phyloP scores from a whole-genome alignment of 2,888 invertebrate species.

The Sturmia bella region DNA sequence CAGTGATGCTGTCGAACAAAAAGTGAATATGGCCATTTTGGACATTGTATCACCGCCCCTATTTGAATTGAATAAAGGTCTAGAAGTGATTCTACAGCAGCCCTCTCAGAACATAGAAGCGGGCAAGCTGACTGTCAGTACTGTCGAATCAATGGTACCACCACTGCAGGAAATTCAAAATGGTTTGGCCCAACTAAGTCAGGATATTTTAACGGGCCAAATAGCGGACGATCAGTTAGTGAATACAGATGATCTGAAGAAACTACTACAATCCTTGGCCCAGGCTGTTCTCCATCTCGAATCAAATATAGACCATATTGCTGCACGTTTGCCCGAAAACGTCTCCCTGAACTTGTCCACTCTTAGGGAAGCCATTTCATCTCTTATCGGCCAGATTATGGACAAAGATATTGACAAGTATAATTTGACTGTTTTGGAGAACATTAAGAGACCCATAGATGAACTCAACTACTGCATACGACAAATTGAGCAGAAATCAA shows the following conservation, averaged over 20 bases:
- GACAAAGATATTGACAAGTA: conserved; percentile 81
- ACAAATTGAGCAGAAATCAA: conserved; percentile 81
- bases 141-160: conserved; percentile 82
- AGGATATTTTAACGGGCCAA: conserved; percentile 81
- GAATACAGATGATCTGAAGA: conserved; percentile 81
- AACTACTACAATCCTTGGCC: conserved; percentile 80
- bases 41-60: conserved; percentile 86
- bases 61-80: conserved; percentile 84
- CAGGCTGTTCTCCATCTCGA: conserved; percentile 81
- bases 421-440: conserved; percentile 82
- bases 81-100: conserved; percentile 83
- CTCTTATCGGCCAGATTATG: conserved; percentile 84
- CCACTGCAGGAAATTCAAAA: conserved; percentile 85
- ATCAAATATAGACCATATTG: conserved; percentile 79
- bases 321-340: conserved; percentile 74
- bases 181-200: conserved; percentile 82
- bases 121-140: conserved; percentile 81
- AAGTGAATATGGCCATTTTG: conserved; percentile 84
- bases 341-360: conserved; percentile 77
- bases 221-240: conserved; percentile 76
- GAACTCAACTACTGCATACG: conserved; percentile 82
- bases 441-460: conserved; percentile 83
- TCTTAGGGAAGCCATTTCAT: conserved; percentile 83
- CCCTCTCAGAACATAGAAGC: conserved; percentile 76
- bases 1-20: conserved; percentile 79